A percentile compares a stretch with the other conserved stretches of the same genome.
These are phyloP conservation scores for Fregata magnificens DNA, from an alignment of 2,113 vertebrate species.

Conservation along the genomic window DNA sequence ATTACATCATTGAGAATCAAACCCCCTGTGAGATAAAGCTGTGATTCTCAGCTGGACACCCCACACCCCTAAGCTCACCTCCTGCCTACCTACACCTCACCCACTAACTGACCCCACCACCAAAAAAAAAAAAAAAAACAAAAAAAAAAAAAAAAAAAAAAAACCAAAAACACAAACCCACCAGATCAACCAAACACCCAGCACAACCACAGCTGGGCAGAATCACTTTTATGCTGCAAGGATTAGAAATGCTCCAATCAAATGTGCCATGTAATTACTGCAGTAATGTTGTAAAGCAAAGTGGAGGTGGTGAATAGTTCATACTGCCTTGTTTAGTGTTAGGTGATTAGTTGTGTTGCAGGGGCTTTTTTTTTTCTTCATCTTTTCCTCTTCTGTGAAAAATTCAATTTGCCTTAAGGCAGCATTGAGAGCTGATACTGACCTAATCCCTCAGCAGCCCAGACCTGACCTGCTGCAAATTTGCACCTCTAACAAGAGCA, in stretches of 20 bases:
- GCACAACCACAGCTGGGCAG: background rate
- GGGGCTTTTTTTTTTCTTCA: too few species aligned
- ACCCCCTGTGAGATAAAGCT: background rate
- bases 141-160: too few species aligned
- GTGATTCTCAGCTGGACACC: background rate
- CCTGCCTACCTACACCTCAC: background rate
- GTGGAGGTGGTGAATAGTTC: background rate
- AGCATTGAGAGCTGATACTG: background rate
- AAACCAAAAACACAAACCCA: background rate
- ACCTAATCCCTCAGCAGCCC: conserved; percentile 32
- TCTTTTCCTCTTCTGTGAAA: background rate
- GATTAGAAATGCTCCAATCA: background rate
- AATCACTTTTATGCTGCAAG: background rate
- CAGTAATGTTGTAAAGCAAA: background rate
- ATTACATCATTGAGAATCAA: background rate
- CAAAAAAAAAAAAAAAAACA: too few species aligned
- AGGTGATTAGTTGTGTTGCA: background rate
- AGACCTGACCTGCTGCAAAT: conserved; percentile 12
- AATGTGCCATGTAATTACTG: background rate
- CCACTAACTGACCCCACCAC: background rate
- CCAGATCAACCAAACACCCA: background rate
- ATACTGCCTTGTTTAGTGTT: background rate
- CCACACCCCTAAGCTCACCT: background rate
- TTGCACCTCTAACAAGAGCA: background rate
- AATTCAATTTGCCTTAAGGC: conserved; percentile 21